Evolutionary conservation across 2,797 vertebrate genomes (phyloP), one percentile per base, ranked within the genome.

Genomic region (Margarornis squamiger): DNA sequence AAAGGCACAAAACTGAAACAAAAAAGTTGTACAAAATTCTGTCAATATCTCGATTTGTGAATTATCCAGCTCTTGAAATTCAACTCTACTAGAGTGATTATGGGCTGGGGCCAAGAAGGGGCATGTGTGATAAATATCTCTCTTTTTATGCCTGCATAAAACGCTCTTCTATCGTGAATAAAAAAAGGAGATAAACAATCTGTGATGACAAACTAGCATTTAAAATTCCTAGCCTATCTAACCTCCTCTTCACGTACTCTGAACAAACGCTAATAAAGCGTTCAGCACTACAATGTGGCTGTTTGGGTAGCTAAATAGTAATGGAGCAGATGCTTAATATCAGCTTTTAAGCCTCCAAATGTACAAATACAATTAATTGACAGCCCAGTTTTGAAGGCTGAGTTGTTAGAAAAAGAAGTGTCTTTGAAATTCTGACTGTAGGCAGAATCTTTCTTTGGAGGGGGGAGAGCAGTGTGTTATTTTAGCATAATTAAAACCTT

Each of bases 301-400:
- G 93, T 86, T 95, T 93, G 86, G 86, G 93, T 95, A 84, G 83
- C 93, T 84, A 82, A 93, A 92, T 0, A 92, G 88, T 94, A 95
- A 94, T 45, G 86, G 88, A 95, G 83, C 96, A 96, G 92, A 96
- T 96, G 96, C 92, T 96, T 94, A 96, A 96, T 95, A 96, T 89
- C 94, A 97, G 95, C 94, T 92, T 95, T 90, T 85, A 96, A 96
- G 96, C 93, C 67, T 94, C 94, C 86, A 94, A 95, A 97, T 32
- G 74, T 85, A 94, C 86, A 94, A 95, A 95, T 94, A 87, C 77
- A 92, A 96, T 94, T 96, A 92, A 96, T 80, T 93, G 91, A 84
- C 74, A 88, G 74, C 51, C 90, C 86, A 66, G 2, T 87, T 90
- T 93, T 79, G 57, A 61, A 93, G 63, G 55, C 41, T 88, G 55